Percentiles rank a stretch among this genome's conserved stretches.
Evolutionary conservation across 1,140 invertebrate genomes (phyloP).

Genomic region (Drosophila pruinosa): DNA sequence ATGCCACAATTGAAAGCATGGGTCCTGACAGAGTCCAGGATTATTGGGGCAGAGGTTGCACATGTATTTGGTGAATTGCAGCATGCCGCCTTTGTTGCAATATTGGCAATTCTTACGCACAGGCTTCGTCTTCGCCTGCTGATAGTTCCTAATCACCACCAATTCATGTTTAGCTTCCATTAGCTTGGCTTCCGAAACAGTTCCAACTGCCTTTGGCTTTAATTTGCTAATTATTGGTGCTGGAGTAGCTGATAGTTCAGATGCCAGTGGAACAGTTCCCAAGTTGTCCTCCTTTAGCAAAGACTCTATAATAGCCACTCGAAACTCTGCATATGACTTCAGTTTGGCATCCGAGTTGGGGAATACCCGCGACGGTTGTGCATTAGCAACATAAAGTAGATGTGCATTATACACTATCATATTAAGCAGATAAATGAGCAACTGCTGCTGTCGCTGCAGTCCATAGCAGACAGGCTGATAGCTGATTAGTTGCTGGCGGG

Average conservation of each 20-base stretch:
- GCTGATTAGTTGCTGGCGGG: constrained; percentile 36
- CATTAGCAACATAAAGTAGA: constrained; percentile 46
- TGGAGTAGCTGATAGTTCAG: neutral
- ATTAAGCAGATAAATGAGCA: constrained; percentile 57
- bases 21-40: constrained; percentile 56
- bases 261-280: neutral
- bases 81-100: constrained; percentile 61
- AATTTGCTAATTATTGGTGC: neutral
- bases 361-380: constrained; percentile 2
- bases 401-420: constrained; percentile 58
- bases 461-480: constrained; percentile 48
- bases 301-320: constrained; percentile 53
- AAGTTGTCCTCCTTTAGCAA: constrained; percentile 42
- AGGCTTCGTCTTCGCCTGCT: constrained; percentile 48
- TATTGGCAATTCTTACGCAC: constrained; percentile 64
- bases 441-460: constrained; percentile 40
- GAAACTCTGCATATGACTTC: constrained; percentile 59
- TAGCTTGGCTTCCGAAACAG: neutral
- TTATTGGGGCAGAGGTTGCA: constrained; percentile 60
- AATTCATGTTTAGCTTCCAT: constrained; percentile 33
- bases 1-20: constrained; percentile 67
- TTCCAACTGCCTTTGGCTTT: neutral
- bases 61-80: constrained; percentile 66
- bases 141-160: constrained; percentile 27
- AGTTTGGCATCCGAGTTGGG: constrained; percentile 16